phyloP scores from a whole-genome alignment of 92 coral and sea anemone species.

The Galaxea fascicularis region DNA sequence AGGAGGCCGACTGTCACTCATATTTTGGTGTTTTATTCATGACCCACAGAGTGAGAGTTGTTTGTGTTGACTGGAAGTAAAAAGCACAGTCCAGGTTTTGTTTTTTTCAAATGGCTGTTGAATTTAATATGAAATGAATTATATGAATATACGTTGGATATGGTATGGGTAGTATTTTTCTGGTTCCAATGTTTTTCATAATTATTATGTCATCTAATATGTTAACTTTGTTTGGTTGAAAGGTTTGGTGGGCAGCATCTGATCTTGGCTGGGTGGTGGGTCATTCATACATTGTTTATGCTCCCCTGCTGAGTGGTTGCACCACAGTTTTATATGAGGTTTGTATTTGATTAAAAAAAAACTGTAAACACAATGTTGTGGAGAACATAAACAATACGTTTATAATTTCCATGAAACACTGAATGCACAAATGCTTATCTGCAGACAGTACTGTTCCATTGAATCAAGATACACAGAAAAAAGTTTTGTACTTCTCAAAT shows the following conservation, averaged over 20 bases:
- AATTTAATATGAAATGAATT: too few species aligned
- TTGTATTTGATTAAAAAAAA: neutral
- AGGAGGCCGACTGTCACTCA: neutral
- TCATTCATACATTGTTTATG: slow-evolving; percentile 96
- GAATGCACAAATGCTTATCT: neutral
- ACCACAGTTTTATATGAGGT: slow-evolving; percentile 96
- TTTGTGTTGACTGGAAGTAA: too few species aligned
- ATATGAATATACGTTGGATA: too few species aligned
- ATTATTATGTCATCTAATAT: neutral
- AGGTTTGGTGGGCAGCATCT: slow-evolving; percentile 99
- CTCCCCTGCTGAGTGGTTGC: slow-evolving; percentile 88
- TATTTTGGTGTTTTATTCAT: too few species aligned
- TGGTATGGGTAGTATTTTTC: too few species aligned
- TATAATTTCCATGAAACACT: neutral
- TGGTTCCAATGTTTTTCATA: neutral
- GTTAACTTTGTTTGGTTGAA: neutral
- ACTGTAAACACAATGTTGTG: neutral
- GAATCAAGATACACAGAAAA: too few species aligned
- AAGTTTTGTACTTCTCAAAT: too few species aligned
- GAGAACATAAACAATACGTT: too few species aligned
- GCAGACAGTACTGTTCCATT: neutral
- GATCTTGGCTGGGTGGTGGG: slow-evolving; percentile 99
- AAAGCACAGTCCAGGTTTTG: too few species aligned
- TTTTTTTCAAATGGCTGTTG: too few species aligned
- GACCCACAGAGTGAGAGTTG: too few species aligned